Evolutionary conservation across 2,113 vertebrate species (phyloP).

Genomic region (Speoplatyrhinus poulsoni): DNA sequence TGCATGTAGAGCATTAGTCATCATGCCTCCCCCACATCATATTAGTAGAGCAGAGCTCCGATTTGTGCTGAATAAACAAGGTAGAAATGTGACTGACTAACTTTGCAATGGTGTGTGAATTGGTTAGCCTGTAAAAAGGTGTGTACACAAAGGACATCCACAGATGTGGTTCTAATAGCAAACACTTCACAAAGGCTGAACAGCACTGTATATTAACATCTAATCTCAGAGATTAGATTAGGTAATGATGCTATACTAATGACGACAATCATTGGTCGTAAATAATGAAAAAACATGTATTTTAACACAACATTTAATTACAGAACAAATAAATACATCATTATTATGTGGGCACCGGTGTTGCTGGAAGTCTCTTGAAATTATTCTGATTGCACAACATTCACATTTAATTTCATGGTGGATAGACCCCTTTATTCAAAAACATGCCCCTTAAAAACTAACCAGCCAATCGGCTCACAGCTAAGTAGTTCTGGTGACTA

Average conservation of each 20-base stretch:
- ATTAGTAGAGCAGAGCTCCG: not conserved
- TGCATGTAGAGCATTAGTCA: slow-evolving; percentile 28
- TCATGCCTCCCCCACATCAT: slow-evolving; percentile 34
- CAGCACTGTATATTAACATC: too few species aligned
- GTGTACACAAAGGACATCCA: not conserved
- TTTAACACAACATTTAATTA: slow-evolving; percentile 30
- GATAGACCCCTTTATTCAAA: too few species aligned
- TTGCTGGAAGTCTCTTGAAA: slow-evolving; percentile 12
- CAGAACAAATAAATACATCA: slow-evolving; percentile 51
- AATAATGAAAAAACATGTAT: not conserved
- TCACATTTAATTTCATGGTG: too few species aligned
- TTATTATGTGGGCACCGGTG: slow-evolving; percentile 13
- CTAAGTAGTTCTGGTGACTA: too few species aligned
- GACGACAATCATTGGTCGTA: not conserved
- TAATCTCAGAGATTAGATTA: too few species aligned
- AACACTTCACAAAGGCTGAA: too few species aligned
- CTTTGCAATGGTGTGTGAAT: not conserved
- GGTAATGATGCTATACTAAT: not conserved
- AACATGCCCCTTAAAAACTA: too few species aligned
- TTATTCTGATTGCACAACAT: not conserved
- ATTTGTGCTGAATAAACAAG: not conserved
- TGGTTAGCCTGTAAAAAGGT: too few species aligned
- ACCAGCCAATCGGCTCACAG: too few species aligned
- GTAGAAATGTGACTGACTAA: not conserved
- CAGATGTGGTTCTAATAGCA: not conserved